phyloP scores from a whole-genome alignment of 2,888 invertebrate genomes.

The Labia minor region DNA sequence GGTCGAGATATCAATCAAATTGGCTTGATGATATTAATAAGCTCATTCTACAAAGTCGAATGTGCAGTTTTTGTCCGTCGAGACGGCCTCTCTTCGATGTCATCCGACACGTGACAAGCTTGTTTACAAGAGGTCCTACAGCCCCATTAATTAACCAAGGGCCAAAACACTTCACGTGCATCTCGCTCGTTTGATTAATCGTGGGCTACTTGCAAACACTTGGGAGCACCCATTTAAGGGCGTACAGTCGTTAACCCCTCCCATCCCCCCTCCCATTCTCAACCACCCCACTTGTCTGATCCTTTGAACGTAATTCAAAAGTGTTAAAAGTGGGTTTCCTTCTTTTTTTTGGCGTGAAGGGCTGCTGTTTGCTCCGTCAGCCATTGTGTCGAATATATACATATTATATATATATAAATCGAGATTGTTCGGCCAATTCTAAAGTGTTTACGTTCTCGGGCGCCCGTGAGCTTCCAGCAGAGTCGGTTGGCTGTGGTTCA shows the following conservation, averaged over 20 bases:
- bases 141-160: constrained; percentile 8
- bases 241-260: neutral
- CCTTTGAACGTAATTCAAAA: constrained; percentile 1
- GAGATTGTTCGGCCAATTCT: constrained; percentile 13
- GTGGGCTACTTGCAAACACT: constrained; percentile 7
- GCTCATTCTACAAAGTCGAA: neutral
- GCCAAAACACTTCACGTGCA: constrained; percentile 13
- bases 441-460: constrained; percentile 8
- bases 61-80: neutral
- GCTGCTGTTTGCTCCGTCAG: constrained; percentile 5
- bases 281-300: neutral
- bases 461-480: neutral
- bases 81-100: neutral
- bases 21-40: neutral
- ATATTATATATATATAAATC: neutral
- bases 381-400: constrained; percentile 1
- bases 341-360: neutral
- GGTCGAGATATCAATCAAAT: constrained; percentile 1
- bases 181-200: neutral
- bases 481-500: no score
- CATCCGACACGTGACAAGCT: neutral
- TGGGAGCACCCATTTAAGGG: neutral
- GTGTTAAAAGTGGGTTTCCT: neutral
- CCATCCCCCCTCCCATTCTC: neutral
- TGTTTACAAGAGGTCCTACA: neutral